Evolutionary conservation across 2,797 vertebrate genomes (phyloP), one percentile per base, ranked within the genome.

Genomic region (Coracias cyanogaster): DNA sequence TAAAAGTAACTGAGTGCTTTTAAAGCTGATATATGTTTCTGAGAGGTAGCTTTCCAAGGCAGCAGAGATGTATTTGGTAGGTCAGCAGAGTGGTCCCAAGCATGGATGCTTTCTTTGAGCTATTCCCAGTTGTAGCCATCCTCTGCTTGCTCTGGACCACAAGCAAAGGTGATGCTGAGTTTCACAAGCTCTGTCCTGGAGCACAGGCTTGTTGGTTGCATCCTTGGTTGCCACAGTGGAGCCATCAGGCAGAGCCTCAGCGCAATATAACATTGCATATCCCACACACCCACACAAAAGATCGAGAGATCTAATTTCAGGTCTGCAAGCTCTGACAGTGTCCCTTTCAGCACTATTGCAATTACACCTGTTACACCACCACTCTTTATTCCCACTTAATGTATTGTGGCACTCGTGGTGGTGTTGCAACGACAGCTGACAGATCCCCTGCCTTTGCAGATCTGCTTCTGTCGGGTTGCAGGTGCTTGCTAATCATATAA

Each of bases 401-500:
- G 58, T 17, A 2, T 3, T 15, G 77, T 71, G 84, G 92, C 74
- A 33, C 64, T 43, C 1, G 4, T 3, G 0, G 64, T 12, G 55
- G 60, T 67, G 62, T 89, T 6, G 86, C 83, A 96, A 83, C 4
- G 6, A 57, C 80, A 78, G 80, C 65, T 94, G 95, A 87, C 89
- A 94, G 81, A 45, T 82, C 29, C 81, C 62, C 62, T 89, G 78
- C 69, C 77, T 89, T 26, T 5, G 43, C 90, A 69, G 62, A 51
- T 19, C 78, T 4, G 2, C 87, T 95, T 60, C 57, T 29, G 83
- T n/a, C 12, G 7, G 65, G 41, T 72, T 83, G 95, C 83, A 64
- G 93, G 85, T 62, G 48, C 92, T 64, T 19, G 89, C 83, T 95
- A 89, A 95, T 94, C 21, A 10, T 76, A 37, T 95, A 58, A 82